These are phyloP conservation scores for Microcebus jonahi DNA, from an alignment of 2,113 vertebrate genomes.

Conservation along the genomic window DNA sequence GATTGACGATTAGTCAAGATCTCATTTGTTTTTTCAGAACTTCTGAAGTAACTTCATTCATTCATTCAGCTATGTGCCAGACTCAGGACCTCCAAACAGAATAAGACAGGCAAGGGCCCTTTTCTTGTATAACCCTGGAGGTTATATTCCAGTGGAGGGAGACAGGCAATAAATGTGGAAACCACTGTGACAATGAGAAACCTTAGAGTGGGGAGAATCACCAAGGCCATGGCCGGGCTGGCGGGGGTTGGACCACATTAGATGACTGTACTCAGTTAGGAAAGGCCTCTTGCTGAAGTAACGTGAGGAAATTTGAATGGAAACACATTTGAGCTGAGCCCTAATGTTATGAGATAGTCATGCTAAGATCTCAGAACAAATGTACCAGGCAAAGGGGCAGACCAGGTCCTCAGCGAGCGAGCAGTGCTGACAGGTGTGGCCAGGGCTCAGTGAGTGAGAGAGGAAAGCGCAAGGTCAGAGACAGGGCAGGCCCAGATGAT, in stretches of 20 bases:
- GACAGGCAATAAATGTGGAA: not conserved
- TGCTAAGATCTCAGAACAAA: not conserved
- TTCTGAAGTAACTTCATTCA: not conserved
- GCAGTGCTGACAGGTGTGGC: not conserved
- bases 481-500: not conserved
- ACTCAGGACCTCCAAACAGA: not conserved
- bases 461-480: not conserved
- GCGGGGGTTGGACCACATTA: not conserved
- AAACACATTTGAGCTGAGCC: not conserved
- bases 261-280: not conserved
- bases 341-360: not conserved
- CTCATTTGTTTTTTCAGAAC: not conserved
- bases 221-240: not conserved
- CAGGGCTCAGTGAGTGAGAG: not conserved
- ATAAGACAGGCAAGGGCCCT: not conserved
- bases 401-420: not conserved
- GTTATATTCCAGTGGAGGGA: not conserved
- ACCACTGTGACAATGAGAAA: not conserved
- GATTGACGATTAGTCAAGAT: not conserved
- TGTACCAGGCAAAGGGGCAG: not conserved
- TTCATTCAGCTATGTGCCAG: not conserved
- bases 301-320: not conserved
- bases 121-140: not conserved
- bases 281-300: not conserved
- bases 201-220: not conserved